Evolutionary conservation across 2,113 vertebrate genomes (phyloP).

Genomic region (Microtus richardsoni): DNA sequence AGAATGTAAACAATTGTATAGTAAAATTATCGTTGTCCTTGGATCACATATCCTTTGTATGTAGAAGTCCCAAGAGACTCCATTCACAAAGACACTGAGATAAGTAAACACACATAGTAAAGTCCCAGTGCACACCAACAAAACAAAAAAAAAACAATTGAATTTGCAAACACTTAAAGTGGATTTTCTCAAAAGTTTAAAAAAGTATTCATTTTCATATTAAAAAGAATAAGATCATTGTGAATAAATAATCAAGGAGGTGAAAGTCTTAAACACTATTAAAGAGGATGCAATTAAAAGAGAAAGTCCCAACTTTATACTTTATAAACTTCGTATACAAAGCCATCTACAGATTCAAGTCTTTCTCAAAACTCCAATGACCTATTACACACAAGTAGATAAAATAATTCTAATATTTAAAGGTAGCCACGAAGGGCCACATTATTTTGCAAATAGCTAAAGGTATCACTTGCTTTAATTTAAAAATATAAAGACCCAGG

Average conservation of each 20-base stretch:
- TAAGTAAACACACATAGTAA: background rate
- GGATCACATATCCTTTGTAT: background rate
- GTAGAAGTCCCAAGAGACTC: background rate
- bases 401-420: background rate
- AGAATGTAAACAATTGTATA: conserved; percentile 69
- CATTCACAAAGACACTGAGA: background rate
- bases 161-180: background rate
- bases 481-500: background rate
- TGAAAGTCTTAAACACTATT: background rate
- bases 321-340: background rate
- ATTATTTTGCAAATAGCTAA: background rate
- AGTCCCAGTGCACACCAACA: background rate
- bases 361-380: background rate
- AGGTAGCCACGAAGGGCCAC: background rate
- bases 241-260: background rate
- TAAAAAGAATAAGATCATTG: background rate
- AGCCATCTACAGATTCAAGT: background rate
- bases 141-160: background rate
- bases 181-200: background rate
- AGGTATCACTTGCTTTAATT: background rate
- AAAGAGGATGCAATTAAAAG: background rate
- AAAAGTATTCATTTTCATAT: background rate
- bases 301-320: background rate
- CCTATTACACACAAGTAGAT: background rate
- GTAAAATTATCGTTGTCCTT: background rate